Evolutionary conservation across 2,888 invertebrate genomes (phyloP).

Genomic region (Leucania comma): DNA sequence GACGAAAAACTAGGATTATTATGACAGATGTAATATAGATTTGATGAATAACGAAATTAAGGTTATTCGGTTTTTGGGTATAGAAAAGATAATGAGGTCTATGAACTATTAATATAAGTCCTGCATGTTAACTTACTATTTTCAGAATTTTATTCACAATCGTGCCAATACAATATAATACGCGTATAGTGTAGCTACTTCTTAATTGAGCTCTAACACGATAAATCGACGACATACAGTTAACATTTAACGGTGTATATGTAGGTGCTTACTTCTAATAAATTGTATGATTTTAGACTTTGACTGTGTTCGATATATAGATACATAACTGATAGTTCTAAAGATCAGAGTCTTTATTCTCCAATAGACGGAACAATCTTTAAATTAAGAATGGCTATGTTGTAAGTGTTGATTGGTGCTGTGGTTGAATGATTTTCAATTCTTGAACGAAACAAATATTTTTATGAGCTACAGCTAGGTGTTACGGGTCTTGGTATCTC

Average conservation of each 20-base stretch:
- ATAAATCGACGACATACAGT: constrained; percentile 7
- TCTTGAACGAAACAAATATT: too few species aligned
- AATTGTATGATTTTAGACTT: not conserved
- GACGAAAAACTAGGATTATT: not conserved
- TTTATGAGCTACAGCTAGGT: too few species aligned
- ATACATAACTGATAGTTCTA: not conserved
- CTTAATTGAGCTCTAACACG: constrained; percentile 39
- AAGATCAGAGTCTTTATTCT: too few species aligned
- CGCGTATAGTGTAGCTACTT: constrained; percentile 3
- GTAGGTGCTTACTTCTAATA: not conserved
- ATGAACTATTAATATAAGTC: not conserved
- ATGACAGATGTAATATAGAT: not conserved
- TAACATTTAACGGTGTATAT: constrained; percentile 21
- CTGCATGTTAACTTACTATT: constrained; percentile 33
- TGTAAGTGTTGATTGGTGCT: too few species aligned
- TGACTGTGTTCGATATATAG: not conserved
- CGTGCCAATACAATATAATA: constrained; percentile 24
- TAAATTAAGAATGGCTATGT: too few species aligned
- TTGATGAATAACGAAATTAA: not conserved
- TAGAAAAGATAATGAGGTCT: not conserved
- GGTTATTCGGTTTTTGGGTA: not conserved
- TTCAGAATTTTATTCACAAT: not conserved
- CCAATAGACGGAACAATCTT: too few species aligned
- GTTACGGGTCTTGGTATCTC: too few species aligned
- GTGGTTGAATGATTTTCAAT: too few species aligned